A percentile compares a stretch with the other conserved stretches of the same genome.
Evolutionary conservation across 2,888 invertebrate species (phyloP).

Genomic region (Vandiemenella viatica): DNA sequence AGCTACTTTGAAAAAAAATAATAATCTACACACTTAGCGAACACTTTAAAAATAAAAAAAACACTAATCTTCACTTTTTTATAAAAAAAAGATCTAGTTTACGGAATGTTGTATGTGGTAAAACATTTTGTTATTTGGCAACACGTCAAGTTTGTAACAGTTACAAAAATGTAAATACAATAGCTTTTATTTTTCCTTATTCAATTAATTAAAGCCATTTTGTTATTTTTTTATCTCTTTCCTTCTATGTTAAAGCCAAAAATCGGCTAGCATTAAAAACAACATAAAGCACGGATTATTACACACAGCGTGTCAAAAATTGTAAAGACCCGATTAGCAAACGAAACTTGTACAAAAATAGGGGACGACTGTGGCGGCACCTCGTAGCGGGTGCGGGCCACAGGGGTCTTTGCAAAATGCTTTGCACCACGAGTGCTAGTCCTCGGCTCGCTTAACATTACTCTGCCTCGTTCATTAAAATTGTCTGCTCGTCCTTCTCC

Average conservation of each 20-base stretch:
- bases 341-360: conserved; percentile 14
- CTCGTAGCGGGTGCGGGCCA: too few relatives aligned
- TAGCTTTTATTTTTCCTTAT: conserved; percentile 15
- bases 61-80: conserved; percentile 1
- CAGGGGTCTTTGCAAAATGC: too few relatives aligned
- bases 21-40: too few relatives aligned
- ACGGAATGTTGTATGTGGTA: conserved; percentile 31
- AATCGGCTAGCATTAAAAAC: conserved; percentile 15
- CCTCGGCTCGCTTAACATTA: too few relatives aligned
- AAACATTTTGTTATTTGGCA: conserved; percentile 35
- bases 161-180: conserved; percentile 12
- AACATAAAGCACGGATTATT: conserved; percentile 11
- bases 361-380: background rate
- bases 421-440: too few relatives aligned
- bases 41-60: conserved; percentile 1
- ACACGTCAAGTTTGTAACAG: conserved; percentile 21
- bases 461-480: too few relatives aligned
- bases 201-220: conserved; percentile 23
- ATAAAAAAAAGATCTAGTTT: conserved; percentile 11
- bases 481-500: too few relatives aligned
- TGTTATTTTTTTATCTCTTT: conserved; percentile 16
- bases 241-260: conserved; percentile 14
- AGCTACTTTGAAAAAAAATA: background rate
- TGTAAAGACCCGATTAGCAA: background rate
- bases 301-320: conserved; percentile 4